A percentile compares a stretch with the other conserved stretches of the same genome.
Evolutionary conservation across 2,888 invertebrate species (phyloP).

Genomic region (Leptopilina drosophilae): DNA sequence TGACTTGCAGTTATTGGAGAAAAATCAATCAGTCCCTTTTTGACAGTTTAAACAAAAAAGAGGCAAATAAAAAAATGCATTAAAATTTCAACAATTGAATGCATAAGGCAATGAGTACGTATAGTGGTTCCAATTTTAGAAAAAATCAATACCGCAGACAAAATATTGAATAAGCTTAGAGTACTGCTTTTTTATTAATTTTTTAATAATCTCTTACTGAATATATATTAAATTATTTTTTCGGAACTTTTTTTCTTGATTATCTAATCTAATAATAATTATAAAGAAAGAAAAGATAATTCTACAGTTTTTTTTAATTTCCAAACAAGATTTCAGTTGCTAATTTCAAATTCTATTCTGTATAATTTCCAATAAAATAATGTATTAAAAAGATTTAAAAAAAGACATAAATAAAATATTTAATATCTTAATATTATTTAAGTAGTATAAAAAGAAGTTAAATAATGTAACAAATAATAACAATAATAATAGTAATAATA

Average conservation of each 20-base stretch:
- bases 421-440: neutral
- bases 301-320: neutral
- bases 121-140: slow-evolving; percentile 17
- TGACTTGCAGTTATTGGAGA: no score
- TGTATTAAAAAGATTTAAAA: no score
- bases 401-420: no score
- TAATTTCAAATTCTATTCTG: no score
- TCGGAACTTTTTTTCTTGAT: neutral
- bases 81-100: neutral
- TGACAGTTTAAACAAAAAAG: no score
- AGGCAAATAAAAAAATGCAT: neutral
- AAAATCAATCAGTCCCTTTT: no score
- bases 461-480: neutral
- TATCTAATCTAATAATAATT: neutral
- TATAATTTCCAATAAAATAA: no score
- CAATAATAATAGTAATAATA: no score
- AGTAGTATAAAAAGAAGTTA: neutral
- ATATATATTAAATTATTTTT: no score
- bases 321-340: neutral
- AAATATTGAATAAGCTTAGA: slow-evolving; percentile 13
- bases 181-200: slow-evolving; percentile 1
- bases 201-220: neutral
- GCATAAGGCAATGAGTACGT: neutral
- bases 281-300: neutral
- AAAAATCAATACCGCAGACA: slow-evolving; percentile 17